Evolutionary conservation across 2,888 invertebrate species (phyloP).

Genomic region (Heliconius ethilla): DNA sequence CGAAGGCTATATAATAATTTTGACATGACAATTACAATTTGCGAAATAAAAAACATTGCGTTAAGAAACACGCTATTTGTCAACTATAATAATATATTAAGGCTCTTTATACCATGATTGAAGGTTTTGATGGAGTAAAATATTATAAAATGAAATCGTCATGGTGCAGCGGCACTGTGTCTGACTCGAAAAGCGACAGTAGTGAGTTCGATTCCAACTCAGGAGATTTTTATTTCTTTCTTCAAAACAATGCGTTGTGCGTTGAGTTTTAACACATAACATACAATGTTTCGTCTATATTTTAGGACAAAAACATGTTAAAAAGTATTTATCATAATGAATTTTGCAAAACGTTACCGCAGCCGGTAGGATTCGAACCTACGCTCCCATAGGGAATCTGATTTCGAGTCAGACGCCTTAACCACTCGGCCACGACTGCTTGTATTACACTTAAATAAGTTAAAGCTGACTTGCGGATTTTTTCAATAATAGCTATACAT

Average conservation of each 20-base stretch:
- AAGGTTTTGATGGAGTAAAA: too few species aligned
- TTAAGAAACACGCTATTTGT: not conserved
- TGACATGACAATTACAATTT: not conserved
- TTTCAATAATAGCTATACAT: too few species aligned
- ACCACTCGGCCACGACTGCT: constrained; percentile 87
- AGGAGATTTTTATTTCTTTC: too few species aligned
- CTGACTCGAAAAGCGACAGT: too few species aligned
- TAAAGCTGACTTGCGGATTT: not conserved
- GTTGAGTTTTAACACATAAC: too few species aligned
- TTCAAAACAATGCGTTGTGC: too few species aligned
- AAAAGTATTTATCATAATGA: not conserved
- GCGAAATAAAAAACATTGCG: not conserved
- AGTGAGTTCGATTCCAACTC: too few species aligned
- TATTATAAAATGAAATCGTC: not conserved
- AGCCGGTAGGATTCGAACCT: constrained; percentile 92
- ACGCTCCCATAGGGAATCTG: constrained; percentile 94
- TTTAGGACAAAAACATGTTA: not conserved
- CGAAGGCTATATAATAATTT: not conserved
- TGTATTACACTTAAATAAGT: not conserved
- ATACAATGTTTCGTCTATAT: too few species aligned
- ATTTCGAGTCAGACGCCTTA: constrained; percentile 89
- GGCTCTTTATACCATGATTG: too few species aligned
- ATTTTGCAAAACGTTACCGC: not conserved
- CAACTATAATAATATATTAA: constrained; percentile 8
- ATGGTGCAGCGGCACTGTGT: too few species aligned